A percentile compares a stretch with the other conserved stretches of the same genome.
These are phyloP conservation scores for Danio rerio DNA, from an alignment of 2,113 vertebrate genomes.

Conservation along the genomic window GRCz12tu NC_133197.1:16410501-16411000, in stretches of 20 bases:
- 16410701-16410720: slow-evolving; percentile 50
- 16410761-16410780: slow-evolving; percentile 56
- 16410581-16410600: slow-evolving; percentile 37
- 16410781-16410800: slow-evolving; percentile 49
- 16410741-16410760: slow-evolving; percentile 55
- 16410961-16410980: neutral
- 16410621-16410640: slow-evolving; percentile 58
- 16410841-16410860: slow-evolving; percentile 58
- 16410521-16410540: slow-evolving; percentile 26
- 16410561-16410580: neutral
- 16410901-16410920: slow-evolving; percentile 38
- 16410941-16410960: slow-evolving; percentile 10
- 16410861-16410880: slow-evolving; percentile 49
- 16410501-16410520: slow-evolving; percentile 27
- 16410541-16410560: slow-evolving; percentile 12
- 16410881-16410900: slow-evolving; percentile 43
- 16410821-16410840: slow-evolving; percentile 58
- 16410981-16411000: neutral
- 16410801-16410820: slow-evolving; percentile 59
- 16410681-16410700: slow-evolving; percentile 58
- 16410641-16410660: slow-evolving; percentile 48
- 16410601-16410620: slow-evolving; percentile 58
- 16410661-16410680: slow-evolving; percentile 45
- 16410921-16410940: slow-evolving; percentile 39
- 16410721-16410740: slow-evolving; percentile 56